Conservation (phyloP, 2,888 invertebrate genomes). For the Zhengitettix transpicula region DNA sequence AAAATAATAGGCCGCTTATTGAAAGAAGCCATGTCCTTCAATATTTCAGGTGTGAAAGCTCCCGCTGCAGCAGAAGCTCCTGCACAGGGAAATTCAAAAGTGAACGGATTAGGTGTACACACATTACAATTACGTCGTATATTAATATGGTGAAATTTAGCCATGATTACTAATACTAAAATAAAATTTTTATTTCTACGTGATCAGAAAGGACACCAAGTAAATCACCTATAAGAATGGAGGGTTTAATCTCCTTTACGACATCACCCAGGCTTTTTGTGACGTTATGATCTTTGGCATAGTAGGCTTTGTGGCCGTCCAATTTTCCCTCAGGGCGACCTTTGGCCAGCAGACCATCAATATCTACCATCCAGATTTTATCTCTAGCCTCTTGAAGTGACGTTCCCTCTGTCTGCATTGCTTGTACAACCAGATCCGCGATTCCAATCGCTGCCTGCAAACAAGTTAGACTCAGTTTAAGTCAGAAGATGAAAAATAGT, state of each 20-base stretch:
- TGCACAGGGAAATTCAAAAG: too few relatives aligned
- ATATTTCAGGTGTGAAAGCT: slow-evolving; percentile 75
- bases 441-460: slow-evolving; percentile 78
- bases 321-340: slow-evolving; percentile 38
- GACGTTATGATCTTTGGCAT: slow-evolving; percentile 62
- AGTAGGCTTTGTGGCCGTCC: slow-evolving; percentile 43
- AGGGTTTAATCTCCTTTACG: slow-evolving; percentile 71
- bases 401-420: slow-evolving; percentile 59
- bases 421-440: slow-evolving; percentile 74
- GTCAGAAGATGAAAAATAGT: slow-evolving; percentile 8
- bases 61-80: slow-evolving; percentile 88
- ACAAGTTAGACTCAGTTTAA: slow-evolving; percentile 1
- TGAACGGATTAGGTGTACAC: too few relatives aligned
- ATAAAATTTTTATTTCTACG: too few relatives aligned
- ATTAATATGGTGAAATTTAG: too few relatives aligned
- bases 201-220: background rate
- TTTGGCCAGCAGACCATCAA: slow-evolving; percentile 73
- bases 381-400: slow-evolving; percentile 53
- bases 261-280: slow-evolving; percentile 64
- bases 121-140: too few relatives aligned
- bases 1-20: slow-evolving; percentile 87
- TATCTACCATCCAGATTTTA: slow-evolving; percentile 92
- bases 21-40: slow-evolving; percentile 70
- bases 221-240: slow-evolving; percentile 64
- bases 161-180: too few relatives aligned